phyloP scores from a whole-genome alignment of 1,140 invertebrate species.

The Macrostomum lignano region DNA sequence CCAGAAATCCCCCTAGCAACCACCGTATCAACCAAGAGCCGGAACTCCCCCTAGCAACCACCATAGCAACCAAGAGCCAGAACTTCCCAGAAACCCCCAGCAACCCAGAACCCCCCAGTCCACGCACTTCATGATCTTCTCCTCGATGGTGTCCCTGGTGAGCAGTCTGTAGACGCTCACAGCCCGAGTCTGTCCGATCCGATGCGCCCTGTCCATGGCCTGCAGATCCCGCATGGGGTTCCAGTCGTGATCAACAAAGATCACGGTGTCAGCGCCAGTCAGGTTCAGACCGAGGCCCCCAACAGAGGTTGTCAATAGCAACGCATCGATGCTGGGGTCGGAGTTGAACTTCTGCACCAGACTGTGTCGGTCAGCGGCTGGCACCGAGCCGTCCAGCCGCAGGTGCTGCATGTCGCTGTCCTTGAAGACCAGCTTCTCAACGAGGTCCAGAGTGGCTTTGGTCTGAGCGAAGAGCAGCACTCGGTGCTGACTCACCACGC shows the following conservation, averaged over 20 bases:
- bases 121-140: constrained; percentile 92
- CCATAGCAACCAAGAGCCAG: no score
- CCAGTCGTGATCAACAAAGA: constrained; percentile 99
- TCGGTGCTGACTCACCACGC: constrained; percentile 61
- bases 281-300: constrained; percentile 85
- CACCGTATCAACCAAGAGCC: no score
- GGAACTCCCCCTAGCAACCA: no score
- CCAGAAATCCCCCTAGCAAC: no score
- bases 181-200: constrained; percentile 88
- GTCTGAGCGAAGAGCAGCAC: constrained; percentile 89
- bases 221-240: constrained; percentile 96
- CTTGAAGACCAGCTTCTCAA: constrained; percentile 45
- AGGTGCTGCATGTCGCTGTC: no score
- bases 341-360: constrained; percentile 75
- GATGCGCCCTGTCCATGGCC: constrained; percentile 92
- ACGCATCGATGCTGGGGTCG: constrained; percentile 78
- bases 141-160: constrained; percentile 69
- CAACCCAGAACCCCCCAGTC: constrained; percentile 98
- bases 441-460: constrained; percentile 77
- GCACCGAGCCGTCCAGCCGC: constrained; percentile 67
- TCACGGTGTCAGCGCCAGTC: constrained; percentile 90
- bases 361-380: constrained; percentile 49
- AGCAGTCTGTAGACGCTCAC: constrained; percentile 94
- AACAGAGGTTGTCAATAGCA: constrained; percentile 73
- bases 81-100: no score